phyloP scores from a whole-genome alignment of 64 coral and sea anemone genomes.

The Pachyseris speciosa region DNA sequence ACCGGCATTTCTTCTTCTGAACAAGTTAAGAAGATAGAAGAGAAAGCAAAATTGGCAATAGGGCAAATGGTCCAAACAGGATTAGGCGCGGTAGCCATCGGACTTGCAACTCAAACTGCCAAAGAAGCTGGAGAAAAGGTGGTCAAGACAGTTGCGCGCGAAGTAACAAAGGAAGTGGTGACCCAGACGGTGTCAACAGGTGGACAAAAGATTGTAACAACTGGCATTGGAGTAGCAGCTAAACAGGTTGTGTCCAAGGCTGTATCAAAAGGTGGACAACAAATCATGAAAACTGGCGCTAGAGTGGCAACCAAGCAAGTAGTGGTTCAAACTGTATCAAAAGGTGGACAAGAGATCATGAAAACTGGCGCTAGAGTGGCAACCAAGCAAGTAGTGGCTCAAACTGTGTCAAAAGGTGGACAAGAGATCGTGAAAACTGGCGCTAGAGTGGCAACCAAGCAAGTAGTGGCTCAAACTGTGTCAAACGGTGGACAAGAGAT shows the following conservation, averaged over 20 bases:
- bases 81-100: background rate
- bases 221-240: background rate
- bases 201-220: background rate
- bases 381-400: background rate
- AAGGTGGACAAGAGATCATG: background rate
- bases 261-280: background rate
- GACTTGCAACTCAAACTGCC: background rate
- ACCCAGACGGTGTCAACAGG: background rate
- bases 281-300: background rate
- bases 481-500: background rate
- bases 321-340: background rate
- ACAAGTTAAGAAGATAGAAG: constrained; percentile 29
- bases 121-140: background rate
- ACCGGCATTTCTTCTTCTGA: constrained; percentile 35
- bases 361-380: background rate
- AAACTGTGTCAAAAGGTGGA: background rate
- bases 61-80: too few relatives aligned
- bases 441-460: background rate
- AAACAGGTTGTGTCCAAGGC: background rate
- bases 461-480: background rate
- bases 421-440: background rate
- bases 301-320: background rate
- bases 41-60: too few relatives aligned
- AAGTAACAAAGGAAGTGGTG: background rate
- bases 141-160: background rate